Evolutionary conservation across 1,140 invertebrate genomes (phyloP), one percentile per base, ranked within the genome.

Genomic region (Zaprionus nigranus): DNA sequence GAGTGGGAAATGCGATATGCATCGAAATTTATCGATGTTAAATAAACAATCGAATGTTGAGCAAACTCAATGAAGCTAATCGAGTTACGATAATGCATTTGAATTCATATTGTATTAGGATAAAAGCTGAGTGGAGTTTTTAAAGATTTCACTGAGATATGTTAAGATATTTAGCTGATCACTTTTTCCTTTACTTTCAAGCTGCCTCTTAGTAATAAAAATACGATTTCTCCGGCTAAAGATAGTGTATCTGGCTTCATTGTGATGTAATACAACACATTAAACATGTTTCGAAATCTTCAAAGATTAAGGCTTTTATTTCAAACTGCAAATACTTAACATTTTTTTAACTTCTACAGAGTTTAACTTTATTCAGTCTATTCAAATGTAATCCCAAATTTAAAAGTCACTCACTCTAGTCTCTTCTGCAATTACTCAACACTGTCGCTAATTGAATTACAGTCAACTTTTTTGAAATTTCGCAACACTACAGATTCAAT

Each of bases 1-100:
- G 43, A 40, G 38, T 40, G 38, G 38, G 15, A 46, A 46, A 46
- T 46, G 43, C 43, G 43, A 46, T 46, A 46, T 20, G 43, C 43
- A 49, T 17, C 17, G n/a, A 9, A 22, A 12, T 11, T 49, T 20
- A 9, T 20, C n/a, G n/a, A 20, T 22, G 17, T 12, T 11, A 22
- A 49, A 20, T 49, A 49, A 17, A 49, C 46, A 49, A 12, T 22
- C n/a, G 9, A 49, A 22, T 20, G n/a, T 22, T 51, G 46, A 51
- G 46, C 46, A 20, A 51, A 24, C 17, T 20, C 12, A 24, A 51
- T 51, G 46, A 51, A 22, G n/a, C 20, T 12, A 20, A 51, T 51
- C 46, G 46, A 51, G 46, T 51, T 24, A 22, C n/a, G 38, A 49
- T 49, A 22, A n/a, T 49, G 20, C n/a, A 43, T 6, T 38, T n/a